These are phyloP conservation scores for Thymelicus acteon DNA, from an alignment of 2,888 invertebrate genomes.

Conservation along the genomic window DNA sequence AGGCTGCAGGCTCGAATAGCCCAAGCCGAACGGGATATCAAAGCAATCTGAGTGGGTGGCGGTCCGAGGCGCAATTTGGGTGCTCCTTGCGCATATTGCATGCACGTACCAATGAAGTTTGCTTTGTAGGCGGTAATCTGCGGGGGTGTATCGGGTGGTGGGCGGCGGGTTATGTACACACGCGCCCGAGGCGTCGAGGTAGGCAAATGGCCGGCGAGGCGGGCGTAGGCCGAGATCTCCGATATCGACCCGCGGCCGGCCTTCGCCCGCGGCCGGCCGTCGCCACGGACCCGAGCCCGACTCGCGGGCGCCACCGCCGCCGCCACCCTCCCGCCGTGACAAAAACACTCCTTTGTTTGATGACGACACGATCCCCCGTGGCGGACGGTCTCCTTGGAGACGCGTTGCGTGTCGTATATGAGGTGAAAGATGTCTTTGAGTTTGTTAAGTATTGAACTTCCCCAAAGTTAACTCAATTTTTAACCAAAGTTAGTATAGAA, in stretches of 20 bases:
- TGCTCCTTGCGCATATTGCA: constrained; percentile 84
- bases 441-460: too few species aligned
- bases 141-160: constrained; percentile 79
- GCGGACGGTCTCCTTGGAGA: constrained; percentile 41
- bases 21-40: constrained; percentile 68
- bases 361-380: constrained; percentile 53
- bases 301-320: constrained; percentile 71
- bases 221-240: constrained; percentile 82
- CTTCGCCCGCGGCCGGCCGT: constrained; percentile 64
- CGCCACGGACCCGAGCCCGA: constrained; percentile 74
- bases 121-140: constrained; percentile 85
- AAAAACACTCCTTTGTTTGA: constrained; percentile 83
- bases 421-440: too few species aligned
- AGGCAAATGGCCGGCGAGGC: constrained; percentile 83
- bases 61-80: constrained; percentile 75
- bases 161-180: constrained; percentile 82
- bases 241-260: constrained; percentile 80
- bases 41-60: constrained; percentile 71
- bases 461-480: too few species aligned
- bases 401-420: too few species aligned
- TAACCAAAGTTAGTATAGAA: too few species aligned
- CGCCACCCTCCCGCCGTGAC: constrained; percentile 72
- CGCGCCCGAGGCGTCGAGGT: constrained; percentile 83
- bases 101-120: constrained; percentile 85
- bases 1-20: constrained; percentile 42